phyloP scores from a whole-genome alignment of 1,140 invertebrate genomes.

The Epicauta chinensis region DNA sequence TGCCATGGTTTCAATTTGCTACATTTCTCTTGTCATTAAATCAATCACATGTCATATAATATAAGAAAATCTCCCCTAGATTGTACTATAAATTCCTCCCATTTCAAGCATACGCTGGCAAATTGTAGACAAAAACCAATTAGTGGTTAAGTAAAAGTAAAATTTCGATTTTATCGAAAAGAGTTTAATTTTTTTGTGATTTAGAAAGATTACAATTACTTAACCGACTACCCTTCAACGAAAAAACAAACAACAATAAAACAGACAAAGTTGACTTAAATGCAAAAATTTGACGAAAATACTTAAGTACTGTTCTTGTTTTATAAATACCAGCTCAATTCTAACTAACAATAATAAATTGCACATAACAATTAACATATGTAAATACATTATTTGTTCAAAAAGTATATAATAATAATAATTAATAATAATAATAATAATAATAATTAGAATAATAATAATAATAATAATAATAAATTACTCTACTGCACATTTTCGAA shows the following conservation, averaged over 20 bases:
- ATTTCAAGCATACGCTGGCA: background rate
- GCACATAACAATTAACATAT: conserved; percentile 15
- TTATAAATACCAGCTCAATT: conserved; percentile 10
- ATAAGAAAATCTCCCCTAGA: conserved; percentile 9
- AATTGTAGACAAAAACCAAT: too few species aligned
- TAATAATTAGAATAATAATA: background rate
- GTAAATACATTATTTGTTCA: conserved; percentile 8
- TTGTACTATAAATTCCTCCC: conserved; percentile 13
- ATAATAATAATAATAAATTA: conserved; percentile 11
- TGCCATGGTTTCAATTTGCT: conserved; percentile 3
- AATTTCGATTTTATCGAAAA: background rate
- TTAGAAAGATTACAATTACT: conserved; percentile 1
- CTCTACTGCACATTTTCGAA: conserved; percentile 16
- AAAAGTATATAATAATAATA: too few species aligned
- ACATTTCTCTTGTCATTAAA: conserved; percentile 9
- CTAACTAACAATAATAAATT: conserved; percentile 1
- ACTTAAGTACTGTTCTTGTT: conserved; percentile 8
- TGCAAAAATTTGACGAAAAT: conserved; percentile 10
- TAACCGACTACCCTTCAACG: background rate
- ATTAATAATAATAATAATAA: conserved; percentile 5
- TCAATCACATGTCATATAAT: conserved; percentile 14
- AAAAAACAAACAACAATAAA: too few species aligned
- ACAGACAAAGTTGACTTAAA: conserved; percentile 3
- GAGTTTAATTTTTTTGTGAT: background rate
- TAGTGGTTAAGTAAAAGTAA: conserved; percentile 5